Evolutionary conservation across 1,140 invertebrate genomes (phyloP), one percentile per base, ranked within the genome.

Genomic region (Conus ventricosus): DNA sequence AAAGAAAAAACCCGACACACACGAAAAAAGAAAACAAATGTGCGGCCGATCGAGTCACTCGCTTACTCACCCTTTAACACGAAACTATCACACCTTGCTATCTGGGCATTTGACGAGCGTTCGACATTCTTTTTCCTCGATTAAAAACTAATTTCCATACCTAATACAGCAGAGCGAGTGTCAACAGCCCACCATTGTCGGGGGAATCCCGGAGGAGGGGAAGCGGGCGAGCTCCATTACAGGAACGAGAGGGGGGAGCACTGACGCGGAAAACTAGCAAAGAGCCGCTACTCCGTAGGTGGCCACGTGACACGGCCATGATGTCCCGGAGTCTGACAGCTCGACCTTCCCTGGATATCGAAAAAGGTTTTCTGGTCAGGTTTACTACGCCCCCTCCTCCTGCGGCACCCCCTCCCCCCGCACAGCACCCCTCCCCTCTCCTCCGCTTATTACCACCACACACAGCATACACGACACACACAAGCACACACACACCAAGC

Each of bases 141-240:
- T 71, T 71, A 71, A 71, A 71, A 71, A 71, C 67, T 71, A 71
- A 71, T 71, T 71, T 71, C 67, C 67, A 71, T 71, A 71, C 67
- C 67, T 71, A 71, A 71, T 71, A 71, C 20, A 71, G 67, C 67
- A 71, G 67, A 71, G 67, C 67, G 67, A 71, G 67, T 71, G 67
- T 71, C 67, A 71, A 71, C 67, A 71, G 67, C 11, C 67, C 3
- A 0, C 67, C 67, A 71, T 71, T 71, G 67, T 71, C 11, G 67
- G 11, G 17, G 67, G 17, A 71, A 71, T 71, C 67, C 67, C 67
- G 20, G 67, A 71, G 67, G 67, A 71, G 67, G 67, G 67, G 67
- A 71, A 20, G 23, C 67, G 67, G 23, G 20, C 67, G 67, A 71
- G 67, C 67, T 71, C 67, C 67, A 71, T 71, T 71, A 71, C 67